Evolutionary conservation across 2,113 vertebrate genomes (phyloP).

Genomic region (Amia ocellicauda): DNA sequence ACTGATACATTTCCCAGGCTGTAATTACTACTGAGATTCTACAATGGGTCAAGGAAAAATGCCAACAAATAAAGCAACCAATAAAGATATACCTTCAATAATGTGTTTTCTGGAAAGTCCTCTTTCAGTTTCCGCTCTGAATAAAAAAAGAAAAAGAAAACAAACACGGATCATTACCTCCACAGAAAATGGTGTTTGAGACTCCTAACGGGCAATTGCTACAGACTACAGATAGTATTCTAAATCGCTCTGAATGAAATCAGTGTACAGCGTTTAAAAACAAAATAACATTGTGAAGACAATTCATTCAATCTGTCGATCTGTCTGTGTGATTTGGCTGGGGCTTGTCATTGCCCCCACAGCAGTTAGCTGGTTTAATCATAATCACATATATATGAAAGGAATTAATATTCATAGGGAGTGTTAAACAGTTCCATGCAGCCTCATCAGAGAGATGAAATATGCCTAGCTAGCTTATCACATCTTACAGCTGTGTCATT

Average conservation of each 20-base stretch:
- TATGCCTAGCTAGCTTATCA: conserved; percentile 33
- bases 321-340: background rate
- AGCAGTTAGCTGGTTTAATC: background rate
- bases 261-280: background rate
- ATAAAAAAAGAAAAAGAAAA: conserved; percentile 22
- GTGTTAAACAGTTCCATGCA: background rate
- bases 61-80: no score
- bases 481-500: conserved; percentile 25
- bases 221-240: background rate
- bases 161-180: background rate
- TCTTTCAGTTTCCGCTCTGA: conserved; percentile 91
- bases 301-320: background rate
- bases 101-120: conserved; percentile 95
- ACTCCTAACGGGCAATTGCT: background rate
- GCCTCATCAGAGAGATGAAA: conserved; percentile 1
- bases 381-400: background rate
- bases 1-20: no score
- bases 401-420: conserved; percentile 12
- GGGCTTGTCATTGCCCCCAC: background rate
- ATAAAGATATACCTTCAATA: conserved; percentile 80
- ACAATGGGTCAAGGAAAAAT: no score
- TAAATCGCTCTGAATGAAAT: background rate
- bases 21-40: no score
- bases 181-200: no score
- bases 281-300: background rate